Evolutionary conservation across 2,113 vertebrate species (phyloP).

Genomic region (Rhipidura dahli): DNA sequence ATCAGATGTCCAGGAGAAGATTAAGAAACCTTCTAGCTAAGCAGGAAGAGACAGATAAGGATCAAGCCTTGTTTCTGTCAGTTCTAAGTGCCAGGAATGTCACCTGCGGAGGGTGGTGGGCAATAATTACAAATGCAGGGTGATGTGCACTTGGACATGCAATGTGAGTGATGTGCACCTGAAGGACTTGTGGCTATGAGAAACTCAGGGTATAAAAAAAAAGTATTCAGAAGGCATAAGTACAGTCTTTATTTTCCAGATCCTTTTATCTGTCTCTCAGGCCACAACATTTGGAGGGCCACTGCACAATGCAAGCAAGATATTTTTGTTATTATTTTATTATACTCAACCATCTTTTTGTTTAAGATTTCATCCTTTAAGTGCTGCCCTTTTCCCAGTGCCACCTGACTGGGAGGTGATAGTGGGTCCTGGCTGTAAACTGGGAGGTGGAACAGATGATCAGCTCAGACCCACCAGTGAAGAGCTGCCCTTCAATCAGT

Average conservation of each 20-base stretch:
- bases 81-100: background rate
- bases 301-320: background rate
- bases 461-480: background rate
- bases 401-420: background rate
- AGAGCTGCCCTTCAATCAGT: background rate
- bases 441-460: background rate
- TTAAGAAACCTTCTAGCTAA: background rate
- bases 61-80: background rate
- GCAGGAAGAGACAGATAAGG: background rate
- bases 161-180: background rate
- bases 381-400: background rate
- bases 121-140: background rate
- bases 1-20: background rate
- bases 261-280: background rate
- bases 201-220: background rate
- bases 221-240: background rate
- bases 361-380: background rate
- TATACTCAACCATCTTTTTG: background rate
- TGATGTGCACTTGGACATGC: too few relatives aligned
- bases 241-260: background rate
- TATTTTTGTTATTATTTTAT: background rate
- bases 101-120: accelerated
- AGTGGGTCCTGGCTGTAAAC: background rate
- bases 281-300: background rate
- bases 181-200: background rate